Evolutionary conservation across 2,113 vertebrate genomes (phyloP), one percentile per base, ranked within the genome.

Genomic region (Oreochromis tanganicae): DNA sequence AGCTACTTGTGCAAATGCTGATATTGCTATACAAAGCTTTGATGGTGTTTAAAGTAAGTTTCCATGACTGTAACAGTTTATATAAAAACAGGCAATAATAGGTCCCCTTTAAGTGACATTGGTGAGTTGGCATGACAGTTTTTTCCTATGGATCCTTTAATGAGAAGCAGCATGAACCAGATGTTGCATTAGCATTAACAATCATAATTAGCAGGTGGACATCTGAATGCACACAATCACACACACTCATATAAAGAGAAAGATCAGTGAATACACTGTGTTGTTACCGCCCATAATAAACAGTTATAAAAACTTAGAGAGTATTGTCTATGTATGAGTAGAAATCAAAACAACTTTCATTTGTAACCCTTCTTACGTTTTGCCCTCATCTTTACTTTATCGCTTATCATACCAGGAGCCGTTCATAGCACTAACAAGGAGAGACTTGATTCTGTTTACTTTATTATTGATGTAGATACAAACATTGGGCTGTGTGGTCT

Each of bases 401-500:
- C 19, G 66, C 24, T 21, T 63, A 27, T 68, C 41, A 46, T 24
- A 81, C 66, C 63, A 82, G 32, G 63, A 85, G 61, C 82, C 81
- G 7, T 27, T 73, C 80, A 80, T 54, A 73, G 34, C 17, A 0
- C 8, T n/a, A 6, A 85, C n/a, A 82, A 71, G n/a, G 29, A 4
- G 9, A 71, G 43, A 17, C 48, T 78, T 32, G n/a, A 16, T 34
- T 82, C 11, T 63, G 56, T 11, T 52, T 14, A 7, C 89, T 24
- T 75, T 19, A 75, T 75, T 81, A 41, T 56, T 66, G 80, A 82
- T 34, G 43, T 32, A 78, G 34, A 91, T 7, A 54, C 55, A 89
- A 94, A 85, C 81, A 43, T 3, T 54, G 46, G 61, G 7, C 50
- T 87, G 92, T 88, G 91, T 92, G 89, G 92, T 92, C 92, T 61